Evolutionary conservation across 1,140 invertebrate species (phyloP), one percentile per base, ranked within the genome.

Genomic region (Ostrea edulis): DNA sequence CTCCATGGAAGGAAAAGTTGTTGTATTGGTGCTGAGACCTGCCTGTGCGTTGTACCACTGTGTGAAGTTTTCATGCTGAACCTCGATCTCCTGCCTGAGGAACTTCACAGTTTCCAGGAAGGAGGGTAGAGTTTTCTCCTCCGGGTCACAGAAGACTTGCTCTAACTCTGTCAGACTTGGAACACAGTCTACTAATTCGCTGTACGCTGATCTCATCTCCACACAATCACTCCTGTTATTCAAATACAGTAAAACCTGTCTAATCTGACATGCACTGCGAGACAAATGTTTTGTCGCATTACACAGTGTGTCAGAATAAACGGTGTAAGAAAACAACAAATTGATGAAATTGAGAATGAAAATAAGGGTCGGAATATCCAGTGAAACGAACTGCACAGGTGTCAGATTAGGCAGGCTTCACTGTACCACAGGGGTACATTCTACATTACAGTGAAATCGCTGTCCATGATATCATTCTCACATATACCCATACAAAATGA

Each of bases 61-160:
- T n/a, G 52, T 53, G 65, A 86, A 86, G 12, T 77, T 7, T 54
- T 44, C 35, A 71, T 8, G 8, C 20, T 22, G 53, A 35, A 14
- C 17, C 51, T 53, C 22, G 12, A 86, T 52, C 29, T 68, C 51
- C 22, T 51, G 29, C 54, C 85, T 44, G 20, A 86, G 62, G 35
- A n/a, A 68, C 51, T 14, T 51, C 8, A 86, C 29, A 9, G 85
- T 77, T 2, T 86, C 85, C 0, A 68, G 71, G 44, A 77, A 86
- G 17, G 85, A 65, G 22, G 85, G 65, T 5, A 29, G 85, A n/a
- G 35, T n/a, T 29, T 62, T 54, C 14, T 71, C 22, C 12, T 7
- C 85, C 35, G 65, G 62, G 35, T 62, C 44, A 68, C 62, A 25
- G 51, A 86, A 86, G n/a, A 35, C 14, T 71, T 17, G 4, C 35